Percentiles rank a stretch among this genome's conserved stretches.
These are phyloP conservation scores for Dermatemys mawii DNA, from an alignment of 2,113 vertebrate genomes.

Conservation along the genomic window DNA sequence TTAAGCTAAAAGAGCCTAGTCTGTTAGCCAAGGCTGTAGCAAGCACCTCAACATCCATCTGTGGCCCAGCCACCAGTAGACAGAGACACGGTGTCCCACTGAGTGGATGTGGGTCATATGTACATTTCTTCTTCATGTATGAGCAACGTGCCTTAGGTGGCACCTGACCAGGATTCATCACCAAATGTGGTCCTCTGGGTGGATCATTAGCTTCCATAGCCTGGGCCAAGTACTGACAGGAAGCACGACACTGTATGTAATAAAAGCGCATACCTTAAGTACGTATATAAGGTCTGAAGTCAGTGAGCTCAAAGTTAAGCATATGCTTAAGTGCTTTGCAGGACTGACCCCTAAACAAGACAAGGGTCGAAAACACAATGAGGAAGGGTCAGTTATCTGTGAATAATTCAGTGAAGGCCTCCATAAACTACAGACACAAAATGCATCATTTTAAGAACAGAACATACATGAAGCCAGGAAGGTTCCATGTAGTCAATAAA, in stretches of 20 bases:
- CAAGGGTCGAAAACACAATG: not conserved
- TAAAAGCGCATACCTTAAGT: not conserved
- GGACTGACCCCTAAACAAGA: not conserved
- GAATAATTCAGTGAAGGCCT: not conserved
- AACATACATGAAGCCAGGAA: slow-evolving; percentile 16
- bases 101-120: not conserved
- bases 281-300: accelerated
- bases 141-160: too few species aligned
- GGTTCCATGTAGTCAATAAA: slow-evolving; percentile 17
- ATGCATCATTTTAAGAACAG: slow-evolving; percentile 30
- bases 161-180: too few species aligned
- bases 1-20: not conserved
- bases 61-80: not conserved
- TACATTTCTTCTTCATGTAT: not conserved
- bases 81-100: not conserved
- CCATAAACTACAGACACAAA: slow-evolving; percentile 31
- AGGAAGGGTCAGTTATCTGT: not conserved
- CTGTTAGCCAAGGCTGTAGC: too few species aligned
- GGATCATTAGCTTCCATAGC: not conserved
- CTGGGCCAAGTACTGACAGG: accelerated
- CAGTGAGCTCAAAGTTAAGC: not conserved
- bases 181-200: too few species aligned
- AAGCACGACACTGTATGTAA: not conserved
- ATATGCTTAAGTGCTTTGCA: not conserved
- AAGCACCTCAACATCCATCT: not conserved